Evolutionary conservation across 2,113 vertebrate genomes (phyloP).

Genomic region (Hippocampus guttulatus): DNA sequence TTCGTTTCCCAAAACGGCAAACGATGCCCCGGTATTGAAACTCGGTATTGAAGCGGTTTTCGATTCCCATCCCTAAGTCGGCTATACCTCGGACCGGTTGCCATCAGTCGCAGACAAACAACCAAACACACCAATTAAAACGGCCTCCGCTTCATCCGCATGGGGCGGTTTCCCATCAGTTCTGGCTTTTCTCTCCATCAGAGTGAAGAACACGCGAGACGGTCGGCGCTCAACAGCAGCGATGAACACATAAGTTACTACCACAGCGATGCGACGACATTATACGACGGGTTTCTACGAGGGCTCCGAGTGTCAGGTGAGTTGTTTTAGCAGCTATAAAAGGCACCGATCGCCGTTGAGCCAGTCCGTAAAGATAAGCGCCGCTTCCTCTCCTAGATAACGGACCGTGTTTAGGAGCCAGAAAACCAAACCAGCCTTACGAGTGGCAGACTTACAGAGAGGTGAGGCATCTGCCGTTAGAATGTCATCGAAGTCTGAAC

Average conservation of each 20-base stretch:
- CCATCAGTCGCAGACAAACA: too few species aligned
- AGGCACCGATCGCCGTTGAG: fast-evolving
- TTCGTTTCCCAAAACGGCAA: too few species aligned
- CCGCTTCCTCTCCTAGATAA: constrained; percentile 72
- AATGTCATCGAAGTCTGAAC: too few species aligned
- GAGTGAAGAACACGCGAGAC: constrained; percentile 76
- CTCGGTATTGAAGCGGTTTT: too few species aligned
- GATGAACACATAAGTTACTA: constrained; percentile 70
- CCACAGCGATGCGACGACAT: constrained; percentile 82
- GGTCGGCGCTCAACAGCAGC: constrained; percentile 72
- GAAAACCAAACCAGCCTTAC: constrained; percentile 90
- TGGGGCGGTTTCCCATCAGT: not conserved
- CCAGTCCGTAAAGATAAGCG: constrained; percentile 19
- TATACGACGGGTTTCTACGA: constrained; percentile 83
- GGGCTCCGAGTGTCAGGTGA: constrained; percentile 87
- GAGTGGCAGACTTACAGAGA: constrained; percentile 91
- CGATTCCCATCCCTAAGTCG: too few species aligned
- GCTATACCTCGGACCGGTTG: too few species aligned
- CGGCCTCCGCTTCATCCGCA: too few species aligned
- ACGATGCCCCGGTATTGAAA: too few species aligned
- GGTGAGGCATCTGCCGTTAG: constrained; percentile 61
- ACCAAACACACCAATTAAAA: too few species aligned
- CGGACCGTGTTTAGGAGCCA: constrained; percentile 87
- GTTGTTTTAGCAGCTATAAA: constrained; percentile 31
- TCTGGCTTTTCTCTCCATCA: constrained; percentile 41